Evolutionary conservation across 2,113 vertebrate species (phyloP), one percentile per base, ranked within the genome.

Genomic region (Phylloscopus trochilus): DNA sequence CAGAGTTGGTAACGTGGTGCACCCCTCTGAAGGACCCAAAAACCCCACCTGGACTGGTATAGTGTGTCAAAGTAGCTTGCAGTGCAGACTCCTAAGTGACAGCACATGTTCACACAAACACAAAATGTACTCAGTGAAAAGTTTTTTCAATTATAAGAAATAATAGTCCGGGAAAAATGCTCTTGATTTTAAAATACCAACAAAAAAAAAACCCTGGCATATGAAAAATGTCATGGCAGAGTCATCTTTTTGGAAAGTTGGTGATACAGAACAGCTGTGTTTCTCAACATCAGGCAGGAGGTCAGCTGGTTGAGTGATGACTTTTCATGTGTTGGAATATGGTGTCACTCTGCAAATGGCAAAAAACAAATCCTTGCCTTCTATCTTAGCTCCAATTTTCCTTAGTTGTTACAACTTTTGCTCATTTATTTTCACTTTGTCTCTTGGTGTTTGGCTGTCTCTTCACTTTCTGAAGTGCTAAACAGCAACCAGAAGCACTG

Each of bases 221-320:
- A 53, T 82, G 70, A 84, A 87, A 85, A 87, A 89, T 51, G 52
- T 94, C 64, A 47, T 56, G 68, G 24, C 69, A 92, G 46, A 81
- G 33, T 82, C 56, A 72, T 87, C 47, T 68, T 63, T 89, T 69
- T 52, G 77, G 81, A n/a, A 92, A 59, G 23, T 0, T 80, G 47
- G 28, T 91, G 89, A 81, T 83, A 43, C 47, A 84, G 84, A 92
- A 52, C 69, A 91, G 51, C 89, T 91, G 83, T 92, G 37, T 81
- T 91, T 91, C 56, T 47, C 64, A 80, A 19, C 51, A 77, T 30
- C 46, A 80, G 80, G 44, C 23, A 39, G 56, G 27, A 85, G 19
- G 46, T 58, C 31, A 23, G 6, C 46, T 53, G 43, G 51, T 89
- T 49, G 70, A 11, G 15, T 30, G 62, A 52, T 73, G 75, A 28